Evolutionary conservation across 2,888 invertebrate species (phyloP).

Genomic region (Psococerastis gibbosa): DNA sequence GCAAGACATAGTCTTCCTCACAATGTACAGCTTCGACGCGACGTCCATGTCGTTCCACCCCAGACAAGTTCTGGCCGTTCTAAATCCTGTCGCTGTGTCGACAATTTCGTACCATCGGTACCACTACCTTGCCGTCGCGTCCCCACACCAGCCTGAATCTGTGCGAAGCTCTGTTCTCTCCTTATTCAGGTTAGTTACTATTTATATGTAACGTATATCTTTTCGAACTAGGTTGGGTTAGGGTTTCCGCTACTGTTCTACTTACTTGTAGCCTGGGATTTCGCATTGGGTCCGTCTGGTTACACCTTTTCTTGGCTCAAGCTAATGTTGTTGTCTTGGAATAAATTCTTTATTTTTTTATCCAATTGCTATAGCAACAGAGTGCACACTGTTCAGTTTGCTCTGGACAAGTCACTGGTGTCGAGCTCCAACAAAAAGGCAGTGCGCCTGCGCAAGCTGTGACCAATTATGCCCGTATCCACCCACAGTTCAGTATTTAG

Average conservation of each 20-base stretch:
- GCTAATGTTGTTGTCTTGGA: no score
- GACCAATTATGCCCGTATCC: no score
- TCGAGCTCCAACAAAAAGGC: no score
- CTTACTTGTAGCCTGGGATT: background rate
- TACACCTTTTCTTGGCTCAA: no score
- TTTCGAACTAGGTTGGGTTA: background rate
- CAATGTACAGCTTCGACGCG: background rate
- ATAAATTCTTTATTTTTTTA: no score
- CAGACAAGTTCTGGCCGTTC: background rate
- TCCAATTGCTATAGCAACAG: no score
- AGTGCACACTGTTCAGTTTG: no score
- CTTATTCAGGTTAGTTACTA: background rate
- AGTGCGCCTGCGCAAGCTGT: no score
- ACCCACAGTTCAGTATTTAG: no score
- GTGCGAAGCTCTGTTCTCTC: background rate
- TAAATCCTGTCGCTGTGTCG: background rate
- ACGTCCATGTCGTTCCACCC: background rate
- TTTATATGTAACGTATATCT: background rate
- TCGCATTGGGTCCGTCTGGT: no score
- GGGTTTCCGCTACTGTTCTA: no score
- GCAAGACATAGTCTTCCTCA: background rate
- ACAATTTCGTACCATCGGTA: background rate
- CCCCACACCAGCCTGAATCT: conserved; percentile 1
- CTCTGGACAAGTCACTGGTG: no score
- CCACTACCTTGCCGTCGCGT: background rate